Percentiles rank a stretch among this genome's conserved stretches.
phyloP scores from a whole-genome alignment of 2,113 vertebrate genomes.

The Ophthalmolycus amberensis region DNA sequence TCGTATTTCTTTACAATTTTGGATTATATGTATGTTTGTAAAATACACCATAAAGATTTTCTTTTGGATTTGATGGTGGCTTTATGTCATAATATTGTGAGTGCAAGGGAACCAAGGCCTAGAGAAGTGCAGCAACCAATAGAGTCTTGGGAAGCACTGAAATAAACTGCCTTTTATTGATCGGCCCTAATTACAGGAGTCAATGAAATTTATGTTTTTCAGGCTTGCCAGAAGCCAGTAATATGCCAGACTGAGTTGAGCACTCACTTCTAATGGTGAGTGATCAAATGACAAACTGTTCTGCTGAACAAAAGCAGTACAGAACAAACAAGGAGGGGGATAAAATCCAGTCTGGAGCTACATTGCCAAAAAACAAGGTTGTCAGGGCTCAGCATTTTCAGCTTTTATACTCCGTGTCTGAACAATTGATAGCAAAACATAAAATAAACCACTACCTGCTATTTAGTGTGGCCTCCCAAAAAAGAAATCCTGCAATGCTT shows the following conservation, averaged over 20 bases:
- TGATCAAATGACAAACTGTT: constrained; percentile 66
- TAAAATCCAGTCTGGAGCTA: constrained; percentile 49
- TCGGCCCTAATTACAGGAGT: constrained; percentile 76
- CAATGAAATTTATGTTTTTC: constrained; percentile 75
- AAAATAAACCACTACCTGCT: constrained; percentile 22
- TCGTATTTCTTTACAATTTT: constrained; percentile 6
- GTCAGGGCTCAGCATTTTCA: constrained; percentile 33
- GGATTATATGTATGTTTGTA: constrained; percentile 17
- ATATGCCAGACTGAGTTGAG: constrained; percentile 65
- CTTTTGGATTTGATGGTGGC: neutral
- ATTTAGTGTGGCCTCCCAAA: constrained; percentile 15
- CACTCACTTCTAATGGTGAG: constrained; percentile 66
- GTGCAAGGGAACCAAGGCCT: constrained; percentile 7
- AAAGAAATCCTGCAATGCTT: constrained; percentile 1
- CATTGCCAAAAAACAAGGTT: constrained; percentile 48
- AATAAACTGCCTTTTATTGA: constrained; percentile 78
- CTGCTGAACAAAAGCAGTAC: constrained; percentile 48
- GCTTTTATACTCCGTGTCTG: constrained; percentile 2
- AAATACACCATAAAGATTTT: constrained; percentile 24
- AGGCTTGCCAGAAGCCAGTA: constrained; percentile 64
- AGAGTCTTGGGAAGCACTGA: constrained; percentile 31
- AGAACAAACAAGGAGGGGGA: constrained; percentile 31
- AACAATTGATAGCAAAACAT: constrained; percentile 20
- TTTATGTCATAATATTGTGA: constrained; percentile 18
- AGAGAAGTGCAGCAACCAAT: constrained; percentile 9